Conservation (phyloP, 2,113 vertebrate species). For the Phyllopteryx taeniolatus region DNA sequence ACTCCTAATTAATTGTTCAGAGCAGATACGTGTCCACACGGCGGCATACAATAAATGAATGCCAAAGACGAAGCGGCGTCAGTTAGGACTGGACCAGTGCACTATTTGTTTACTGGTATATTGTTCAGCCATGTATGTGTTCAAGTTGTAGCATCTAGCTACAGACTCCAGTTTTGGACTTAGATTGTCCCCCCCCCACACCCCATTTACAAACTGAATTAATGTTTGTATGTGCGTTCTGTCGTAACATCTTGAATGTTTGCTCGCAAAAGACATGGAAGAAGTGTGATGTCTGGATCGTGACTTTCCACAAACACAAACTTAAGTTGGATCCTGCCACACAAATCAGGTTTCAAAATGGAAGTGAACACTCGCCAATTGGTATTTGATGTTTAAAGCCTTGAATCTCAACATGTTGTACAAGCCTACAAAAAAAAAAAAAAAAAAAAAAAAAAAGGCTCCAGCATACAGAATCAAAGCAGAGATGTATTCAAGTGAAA, state of each 20-base stretch:
- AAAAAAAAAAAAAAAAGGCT: not conserved
- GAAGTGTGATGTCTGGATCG: conserved; percentile 14
- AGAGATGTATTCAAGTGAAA: conserved; percentile 21
- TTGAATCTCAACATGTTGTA: not conserved
- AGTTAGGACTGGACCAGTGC: conserved; percentile 7
- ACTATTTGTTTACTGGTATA: conserved; percentile 17
- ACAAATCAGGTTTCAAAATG: not conserved
- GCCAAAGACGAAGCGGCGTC: conserved; percentile 38
- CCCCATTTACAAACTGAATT: conserved; percentile 28
- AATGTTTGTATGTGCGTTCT: conserved; percentile 29
- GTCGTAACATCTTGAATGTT: conserved; percentile 32
- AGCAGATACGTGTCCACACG: conserved; percentile 3
- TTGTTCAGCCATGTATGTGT: conserved; percentile 30
- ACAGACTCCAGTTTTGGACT: conserved; percentile 20
- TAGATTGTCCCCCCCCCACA: conserved; percentile 2
- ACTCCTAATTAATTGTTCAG: conserved; percentile 31
- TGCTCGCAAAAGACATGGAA: conserved; percentile 28
- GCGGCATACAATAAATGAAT: conserved; percentile 14
- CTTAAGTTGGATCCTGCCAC: not conserved
- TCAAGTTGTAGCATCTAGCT: conserved; percentile 24
- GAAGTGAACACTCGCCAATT: conserved; percentile 3
- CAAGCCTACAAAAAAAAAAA: not conserved
- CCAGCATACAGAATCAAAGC: not conserved
- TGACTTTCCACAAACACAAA: not conserved
- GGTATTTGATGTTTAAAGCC: not conserved